These are phyloP conservation scores for Nettapus auritus DNA, from an alignment of 2,113 vertebrate genomes.

Conservation along the genomic window DNA sequence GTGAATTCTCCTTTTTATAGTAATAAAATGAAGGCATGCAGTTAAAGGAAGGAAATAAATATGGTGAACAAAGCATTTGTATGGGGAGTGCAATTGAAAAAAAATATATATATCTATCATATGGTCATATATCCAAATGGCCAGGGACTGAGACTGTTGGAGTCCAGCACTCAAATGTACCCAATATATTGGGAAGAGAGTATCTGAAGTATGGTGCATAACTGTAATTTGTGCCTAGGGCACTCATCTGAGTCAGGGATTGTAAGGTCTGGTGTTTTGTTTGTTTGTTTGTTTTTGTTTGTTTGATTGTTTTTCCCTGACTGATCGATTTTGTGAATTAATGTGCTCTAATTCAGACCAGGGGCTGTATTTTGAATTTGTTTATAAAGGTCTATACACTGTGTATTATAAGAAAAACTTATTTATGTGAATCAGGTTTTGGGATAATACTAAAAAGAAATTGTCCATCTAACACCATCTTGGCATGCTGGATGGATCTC, in stretches of 20 bases:
- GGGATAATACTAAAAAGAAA: not conserved
- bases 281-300: not conserved
- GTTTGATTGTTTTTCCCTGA: too few species aligned
- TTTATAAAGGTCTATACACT: not conserved
- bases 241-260: not conserved
- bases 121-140: not conserved
- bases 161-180: not conserved
- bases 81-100: not conserved
- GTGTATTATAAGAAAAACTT: too few species aligned
- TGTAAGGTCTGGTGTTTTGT: not conserved
- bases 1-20: not conserved
- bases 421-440: not conserved
- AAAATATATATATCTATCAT: too few species aligned
- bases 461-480: not conserved
- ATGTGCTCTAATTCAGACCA: not conserved
- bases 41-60: not conserved
- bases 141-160: not conserved
- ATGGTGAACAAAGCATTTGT: not conserved
- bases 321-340: not conserved
- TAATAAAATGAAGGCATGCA: not conserved
- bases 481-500: not conserved
- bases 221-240: not conserved
- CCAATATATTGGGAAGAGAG: not conserved
- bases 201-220: not conserved
- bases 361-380: not conserved